Percentiles rank a stretch among this genome's conserved stretches.
Evolutionary conservation across 2,113 vertebrate species (phyloP).

Genomic region (Callipepla californica): DNA sequence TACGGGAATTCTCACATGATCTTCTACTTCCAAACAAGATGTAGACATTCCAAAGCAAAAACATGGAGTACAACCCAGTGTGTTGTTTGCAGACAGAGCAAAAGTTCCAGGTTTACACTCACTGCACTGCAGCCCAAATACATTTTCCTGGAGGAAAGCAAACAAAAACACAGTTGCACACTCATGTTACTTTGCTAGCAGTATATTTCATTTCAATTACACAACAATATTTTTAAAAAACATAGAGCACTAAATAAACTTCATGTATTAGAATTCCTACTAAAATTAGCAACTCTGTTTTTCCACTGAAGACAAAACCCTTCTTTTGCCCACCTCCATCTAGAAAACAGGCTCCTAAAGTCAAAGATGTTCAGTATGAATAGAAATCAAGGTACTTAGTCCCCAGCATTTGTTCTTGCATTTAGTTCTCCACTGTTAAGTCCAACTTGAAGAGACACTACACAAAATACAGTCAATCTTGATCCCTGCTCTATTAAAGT

Average conservation of each 20-base stretch:
- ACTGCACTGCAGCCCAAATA: constrained; percentile 85
- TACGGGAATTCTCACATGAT: constrained; percentile 82
- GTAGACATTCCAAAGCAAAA: constrained; percentile 90
- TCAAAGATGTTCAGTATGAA: neutral
- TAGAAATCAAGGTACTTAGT: neutral
- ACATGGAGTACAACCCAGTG: constrained; percentile 86
- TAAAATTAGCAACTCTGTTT: neutral
- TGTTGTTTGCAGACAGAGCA: constrained; percentile 74
- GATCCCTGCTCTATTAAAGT: neutral
- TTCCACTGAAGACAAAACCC: neutral
- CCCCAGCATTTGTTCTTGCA: neutral
- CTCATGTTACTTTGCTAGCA: neutral
- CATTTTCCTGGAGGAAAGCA: constrained; percentile 82
- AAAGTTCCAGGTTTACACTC: constrained; percentile 87
- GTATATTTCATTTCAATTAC: neutral
- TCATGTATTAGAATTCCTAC: neutral
- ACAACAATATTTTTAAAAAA: neutral
- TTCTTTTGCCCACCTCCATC: rapidly evolving
- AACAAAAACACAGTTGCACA: neutral
- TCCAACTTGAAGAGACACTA: neutral
- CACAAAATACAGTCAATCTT: neutral
- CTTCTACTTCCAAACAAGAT: constrained; percentile 85
- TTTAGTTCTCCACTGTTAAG: neutral
- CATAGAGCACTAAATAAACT: neutral
- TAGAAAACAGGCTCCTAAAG: neutral